Percentiles rank a stretch among this genome's conserved stretches.
Evolutionary conservation across 2,888 invertebrate genomes (phyloP).

Genomic region (Cremastinae sp.): DNA sequence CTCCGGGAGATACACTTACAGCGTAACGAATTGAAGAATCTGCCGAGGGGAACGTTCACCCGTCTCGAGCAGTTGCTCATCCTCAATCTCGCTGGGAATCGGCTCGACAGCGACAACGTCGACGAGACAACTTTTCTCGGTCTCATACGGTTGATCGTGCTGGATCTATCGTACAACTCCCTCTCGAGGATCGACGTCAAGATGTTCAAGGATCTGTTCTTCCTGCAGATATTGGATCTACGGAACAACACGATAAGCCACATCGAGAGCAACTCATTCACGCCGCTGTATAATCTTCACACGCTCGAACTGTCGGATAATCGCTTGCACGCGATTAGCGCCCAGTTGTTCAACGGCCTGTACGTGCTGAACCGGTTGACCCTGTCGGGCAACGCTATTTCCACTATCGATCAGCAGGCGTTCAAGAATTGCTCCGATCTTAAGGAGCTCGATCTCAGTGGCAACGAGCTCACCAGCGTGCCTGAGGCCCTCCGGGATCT

Average conservation of each 20-base stretch:
- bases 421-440: conserved; percentile 94
- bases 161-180: conserved; percentile 93
- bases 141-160: conserved; percentile 90
- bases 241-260: conserved; percentile 94
- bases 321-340: conserved; percentile 89
- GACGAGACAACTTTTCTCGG: conserved; percentile 93
- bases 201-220: conserved; percentile 93
- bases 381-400: conserved; percentile 91
- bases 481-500: conserved; percentile 92
- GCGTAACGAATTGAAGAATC: conserved; percentile 90
- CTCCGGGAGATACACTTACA: conserved; percentile 91
- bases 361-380: conserved; percentile 92
- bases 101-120: conserved; percentile 91
- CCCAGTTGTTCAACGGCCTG: conserved; percentile 90
- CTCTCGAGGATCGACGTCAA: conserved; percentile 90
- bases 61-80: conserved; percentile 91
- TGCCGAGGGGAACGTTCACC: conserved; percentile 91
- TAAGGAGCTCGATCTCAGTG: conserved; percentile 93
- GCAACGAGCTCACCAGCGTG: conserved; percentile 90
- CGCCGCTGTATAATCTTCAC: conserved; percentile 93
- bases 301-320: conserved; percentile 95
- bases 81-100: conserved; percentile 91
- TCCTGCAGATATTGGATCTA: conserved; percentile 91
- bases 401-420: conserved; percentile 88
- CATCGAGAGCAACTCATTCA: conserved; percentile 92